Conservation (phyloP, 2,797 vertebrate genomes). For the Mareca strepera region DNA sequence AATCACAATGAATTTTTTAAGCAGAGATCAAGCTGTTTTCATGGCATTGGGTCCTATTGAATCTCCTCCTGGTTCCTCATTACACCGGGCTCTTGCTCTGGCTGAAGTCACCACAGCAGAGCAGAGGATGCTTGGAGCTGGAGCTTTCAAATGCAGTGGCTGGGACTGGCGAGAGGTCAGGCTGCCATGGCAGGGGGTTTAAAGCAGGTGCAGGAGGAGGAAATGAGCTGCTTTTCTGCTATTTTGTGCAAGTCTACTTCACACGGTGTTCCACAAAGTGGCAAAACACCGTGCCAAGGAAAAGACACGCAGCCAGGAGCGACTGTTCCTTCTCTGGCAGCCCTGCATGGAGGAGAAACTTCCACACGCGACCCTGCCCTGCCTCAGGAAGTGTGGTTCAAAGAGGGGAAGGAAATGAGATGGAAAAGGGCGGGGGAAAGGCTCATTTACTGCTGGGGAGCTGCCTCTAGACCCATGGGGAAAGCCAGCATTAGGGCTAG, state of each 20-base stretch:
- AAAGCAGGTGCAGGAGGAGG: neutral
- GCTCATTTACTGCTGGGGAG: neutral
- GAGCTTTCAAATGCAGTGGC: neutral
- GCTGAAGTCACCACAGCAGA: neutral
- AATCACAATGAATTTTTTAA: neutral
- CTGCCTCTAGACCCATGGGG: neutral
- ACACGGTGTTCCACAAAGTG: neutral
- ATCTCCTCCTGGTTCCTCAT: neutral
- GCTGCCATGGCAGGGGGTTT: neutral
- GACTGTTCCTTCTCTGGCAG: neutral
- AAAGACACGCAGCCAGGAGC: neutral
- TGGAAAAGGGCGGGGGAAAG: neutral
- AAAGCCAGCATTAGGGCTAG: neutral
- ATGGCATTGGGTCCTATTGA: neutral
- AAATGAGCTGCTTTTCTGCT: neutral
- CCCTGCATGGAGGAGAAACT: neutral
- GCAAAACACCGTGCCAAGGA: neutral
- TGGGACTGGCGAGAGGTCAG: neutral
- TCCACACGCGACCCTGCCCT: neutral
- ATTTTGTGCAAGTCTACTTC: slow-evolving; percentile 9
- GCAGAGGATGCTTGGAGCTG: neutral
- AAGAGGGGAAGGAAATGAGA: neutral
- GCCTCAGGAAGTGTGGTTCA: neutral
- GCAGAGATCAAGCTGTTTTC: neutral
- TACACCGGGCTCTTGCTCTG: neutral